Evolutionary conservation across 2,888 invertebrate species (phyloP), one percentile per base, ranked within the genome.

Genomic region (Tetragonisca angustula): DNA sequence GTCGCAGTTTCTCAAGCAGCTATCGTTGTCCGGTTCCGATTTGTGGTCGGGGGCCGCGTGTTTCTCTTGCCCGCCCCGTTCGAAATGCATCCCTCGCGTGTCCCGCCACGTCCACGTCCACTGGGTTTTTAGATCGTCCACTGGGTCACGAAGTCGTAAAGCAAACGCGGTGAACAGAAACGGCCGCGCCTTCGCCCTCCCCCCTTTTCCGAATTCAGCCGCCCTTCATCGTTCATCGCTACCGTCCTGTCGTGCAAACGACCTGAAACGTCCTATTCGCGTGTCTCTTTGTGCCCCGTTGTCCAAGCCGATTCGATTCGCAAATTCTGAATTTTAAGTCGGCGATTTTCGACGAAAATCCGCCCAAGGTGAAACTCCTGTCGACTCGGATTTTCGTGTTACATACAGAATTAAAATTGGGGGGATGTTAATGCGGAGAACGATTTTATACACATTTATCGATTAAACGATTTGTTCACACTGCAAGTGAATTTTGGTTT

Each of bases 11-110:
- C 84, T 82, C 77, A 82, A 82, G 82, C 82, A 84, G 74, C 74
- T 82, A 84, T 84, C 82, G 84, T 65, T 82, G 82, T 81, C 82
- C 71, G 82, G 84, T 78, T 82, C 81, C 76, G 82, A 77, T 82
- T 84, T 76, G 78, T 81, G 83, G 43, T 67, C 81, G 43, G 81
- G 43, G 72, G 73, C 59, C n/a, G 81, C 64, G 74, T 76, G 81
- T 84, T 77, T 81, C 77, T 77, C 74, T 59, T 71, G 70, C 49
- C 69, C 70, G 74, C 61, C 19, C 52, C 19, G 61, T 27, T 27
- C 17, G 61, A 80, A 76, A 83, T 83, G 75, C 80, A 72, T 83
- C 83, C 80, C 64, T 83, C 76, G 82, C 81, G 75, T 80, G 83
- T 59, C 2, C 32, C 24, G 24, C 19, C n/a, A 52, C 59, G 43